These are phyloP conservation scores for Drosophila diplacantha DNA, from an alignment of 2,888 invertebrate species.

Conservation along the genomic window DNA sequence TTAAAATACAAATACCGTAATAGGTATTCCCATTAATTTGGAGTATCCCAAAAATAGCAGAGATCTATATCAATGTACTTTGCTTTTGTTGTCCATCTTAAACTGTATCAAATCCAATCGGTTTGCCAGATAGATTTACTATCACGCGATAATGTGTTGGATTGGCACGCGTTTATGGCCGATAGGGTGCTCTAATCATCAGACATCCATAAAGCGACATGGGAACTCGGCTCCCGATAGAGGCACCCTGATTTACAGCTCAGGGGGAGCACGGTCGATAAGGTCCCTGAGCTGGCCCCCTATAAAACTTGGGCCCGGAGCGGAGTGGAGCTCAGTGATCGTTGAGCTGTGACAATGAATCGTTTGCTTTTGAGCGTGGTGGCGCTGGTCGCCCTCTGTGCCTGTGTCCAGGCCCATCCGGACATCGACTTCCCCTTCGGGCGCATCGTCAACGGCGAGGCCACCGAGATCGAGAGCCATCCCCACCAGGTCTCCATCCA, in stretches of 20 bases:
- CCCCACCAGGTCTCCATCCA: slow-evolving; percentile 79
- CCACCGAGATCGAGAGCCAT: slow-evolving; percentile 74
- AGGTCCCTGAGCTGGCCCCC: background rate
- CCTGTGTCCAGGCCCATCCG: slow-evolving; percentile 36
- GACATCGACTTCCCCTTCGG: slow-evolving; percentile 60
- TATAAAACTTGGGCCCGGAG: slow-evolving; percentile 44
- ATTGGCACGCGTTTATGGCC: slow-evolving; percentile 14
- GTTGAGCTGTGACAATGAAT: slow-evolving; percentile 47
- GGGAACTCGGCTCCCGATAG: slow-evolving; percentile 33
- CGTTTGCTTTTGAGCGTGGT: slow-evolving; percentile 41
- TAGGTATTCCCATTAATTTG: background rate
- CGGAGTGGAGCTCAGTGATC: slow-evolving; percentile 20
- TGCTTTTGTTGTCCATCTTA: background rate
- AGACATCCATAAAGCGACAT: slow-evolving; percentile 4
- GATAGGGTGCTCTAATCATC: slow-evolving; percentile 37
- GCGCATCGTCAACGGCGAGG: slow-evolving; percentile 78
- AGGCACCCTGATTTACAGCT: slow-evolving; percentile 30
- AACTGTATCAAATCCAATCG: background rate
- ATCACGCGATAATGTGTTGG: slow-evolving; percentile 10
- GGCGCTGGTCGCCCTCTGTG: slow-evolving; percentile 46
- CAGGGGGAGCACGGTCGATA: slow-evolving; percentile 15
- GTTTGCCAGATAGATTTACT: slow-evolving; percentile 21
- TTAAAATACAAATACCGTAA: background rate
- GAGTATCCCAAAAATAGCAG: background rate
- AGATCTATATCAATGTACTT: background rate